These are phyloP conservation scores for Vanacampus margaritifer DNA, from an alignment of 2,113 vertebrate genomes.

Conservation along the genomic window DNA sequence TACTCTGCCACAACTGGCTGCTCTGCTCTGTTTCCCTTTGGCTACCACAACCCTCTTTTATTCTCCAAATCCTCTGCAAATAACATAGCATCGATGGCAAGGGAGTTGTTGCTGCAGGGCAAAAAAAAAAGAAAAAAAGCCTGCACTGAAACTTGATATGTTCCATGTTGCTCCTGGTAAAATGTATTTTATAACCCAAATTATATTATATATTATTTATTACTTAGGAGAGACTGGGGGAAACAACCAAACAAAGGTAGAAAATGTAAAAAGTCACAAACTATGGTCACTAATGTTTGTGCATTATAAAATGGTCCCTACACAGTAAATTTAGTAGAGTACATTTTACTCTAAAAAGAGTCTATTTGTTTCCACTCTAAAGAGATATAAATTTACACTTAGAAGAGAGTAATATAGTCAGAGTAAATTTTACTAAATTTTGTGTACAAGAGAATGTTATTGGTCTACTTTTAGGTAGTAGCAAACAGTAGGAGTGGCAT, in stretches of 20 bases:
- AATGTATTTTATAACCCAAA: conserved; percentile 32
- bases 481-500: too few species aligned
- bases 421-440: too few species aligned
- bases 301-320: too few species aligned
- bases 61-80: conserved; percentile 52
- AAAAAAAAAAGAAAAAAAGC: conserved; percentile 19
- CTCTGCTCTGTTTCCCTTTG: conserved; percentile 13
- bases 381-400: too few species aligned
- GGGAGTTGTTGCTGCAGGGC: conserved; percentile 33
- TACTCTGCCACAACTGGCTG: conserved; percentile 21
- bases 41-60: conserved; percentile 34
- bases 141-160: conserved; percentile 44
- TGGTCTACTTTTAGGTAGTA: too few species aligned
- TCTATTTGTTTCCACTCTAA: too few species aligned
- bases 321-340: too few species aligned
- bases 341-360: too few species aligned
- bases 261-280: neutral
- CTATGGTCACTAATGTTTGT: too few species aligned
- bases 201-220: conserved; percentile 15
- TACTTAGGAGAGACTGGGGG: conserved; percentile 4
- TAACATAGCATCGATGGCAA: conserved; percentile 38
- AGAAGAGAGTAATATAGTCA: too few species aligned
- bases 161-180: conserved; percentile 38
- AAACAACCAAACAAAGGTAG: neutral
- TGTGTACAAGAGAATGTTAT: too few species aligned